Base-by-base conservation (phyloP, 2,797 vertebrate species). In the Phalanger gymnotis region DNA sequence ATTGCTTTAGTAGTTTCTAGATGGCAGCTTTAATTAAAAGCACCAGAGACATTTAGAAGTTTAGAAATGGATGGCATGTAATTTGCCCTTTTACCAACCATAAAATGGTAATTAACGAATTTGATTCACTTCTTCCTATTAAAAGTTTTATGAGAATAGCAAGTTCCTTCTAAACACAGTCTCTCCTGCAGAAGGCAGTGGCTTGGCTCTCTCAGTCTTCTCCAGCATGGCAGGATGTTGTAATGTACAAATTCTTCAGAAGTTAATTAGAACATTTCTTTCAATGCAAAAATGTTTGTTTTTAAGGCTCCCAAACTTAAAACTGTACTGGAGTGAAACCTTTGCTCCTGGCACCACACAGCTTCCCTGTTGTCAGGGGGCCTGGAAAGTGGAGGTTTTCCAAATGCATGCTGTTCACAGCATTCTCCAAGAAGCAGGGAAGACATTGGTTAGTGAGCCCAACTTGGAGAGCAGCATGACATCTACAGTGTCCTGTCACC, bases 101-200 rank as follows among this genome's bases (percentile, higher is more conserved):
- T 99, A 98, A 98, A 98, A 98, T 98, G 98, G 97, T 98, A 99
- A 99, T 99, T 99, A 98, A 98, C 97, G 97, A 98, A 98, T 99
- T 99, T 98, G 98, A 98, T 98, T 98, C 98, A 98, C 97, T 98
- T 98, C 98, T 98, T 98, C 98, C 97, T 98, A 98, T 98, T 99
- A 98, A 98, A 99, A 98, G 98, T 99, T 98, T 98, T 98, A 98
- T 98, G 97, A 98, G 98, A 98, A 98, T 98, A 94, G 6, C 97
- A 98, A 98, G 97, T 98, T 98, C 97, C 93, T 97, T 98, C 98
- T 97, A 98, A 98, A 98, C 97, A 98, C 96, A 97, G 90, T 98
- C 98, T 98, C 98, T 98, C 97, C 94, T 97, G 92, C 96, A 98
- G 96, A 98, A 98, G 98, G 98, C 98, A 97, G 92, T 96, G 81